Evolutionary conservation across 2,888 invertebrate species (phyloP).

Genomic region (Drosophila cracens): DNA sequence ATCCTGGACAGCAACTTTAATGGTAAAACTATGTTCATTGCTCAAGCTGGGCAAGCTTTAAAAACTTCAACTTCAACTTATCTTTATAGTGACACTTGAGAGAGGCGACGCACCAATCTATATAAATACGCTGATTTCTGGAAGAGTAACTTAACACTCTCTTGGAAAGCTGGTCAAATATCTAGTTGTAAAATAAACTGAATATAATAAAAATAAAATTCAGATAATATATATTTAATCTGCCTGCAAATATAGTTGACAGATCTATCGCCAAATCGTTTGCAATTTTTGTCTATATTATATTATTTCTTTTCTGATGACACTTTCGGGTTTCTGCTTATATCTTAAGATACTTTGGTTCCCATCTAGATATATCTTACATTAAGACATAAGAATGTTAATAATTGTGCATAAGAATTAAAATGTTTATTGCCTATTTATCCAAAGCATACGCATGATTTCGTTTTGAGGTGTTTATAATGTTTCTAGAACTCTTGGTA

Average conservation of each 20-base stretch:
- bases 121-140: constrained; percentile 31
- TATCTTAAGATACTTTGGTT: background rate
- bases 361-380: background rate
- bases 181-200: background rate
- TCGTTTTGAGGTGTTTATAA: background rate
- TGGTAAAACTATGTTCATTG: constrained; percentile 24
- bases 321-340: background rate
- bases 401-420: constrained; percentile 1
- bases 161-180: background rate
- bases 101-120: constrained; percentile 33
- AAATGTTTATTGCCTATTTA: constrained; percentile 3
- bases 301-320: background rate
- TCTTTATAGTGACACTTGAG: constrained; percentile 37
- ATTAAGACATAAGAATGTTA: background rate
- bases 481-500: background rate
- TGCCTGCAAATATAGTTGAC: background rate
- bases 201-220: background rate
- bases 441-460: background rate
- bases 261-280: background rate
- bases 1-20: constrained; percentile 38
- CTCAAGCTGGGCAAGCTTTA: background rate
- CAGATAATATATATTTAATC: background rate
- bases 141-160: background rate
- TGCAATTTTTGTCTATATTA: background rate
- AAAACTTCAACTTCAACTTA: background rate